Evolutionary conservation across 2,888 invertebrate species (phyloP).

Genomic region (Ernsta delagoae): DNA sequence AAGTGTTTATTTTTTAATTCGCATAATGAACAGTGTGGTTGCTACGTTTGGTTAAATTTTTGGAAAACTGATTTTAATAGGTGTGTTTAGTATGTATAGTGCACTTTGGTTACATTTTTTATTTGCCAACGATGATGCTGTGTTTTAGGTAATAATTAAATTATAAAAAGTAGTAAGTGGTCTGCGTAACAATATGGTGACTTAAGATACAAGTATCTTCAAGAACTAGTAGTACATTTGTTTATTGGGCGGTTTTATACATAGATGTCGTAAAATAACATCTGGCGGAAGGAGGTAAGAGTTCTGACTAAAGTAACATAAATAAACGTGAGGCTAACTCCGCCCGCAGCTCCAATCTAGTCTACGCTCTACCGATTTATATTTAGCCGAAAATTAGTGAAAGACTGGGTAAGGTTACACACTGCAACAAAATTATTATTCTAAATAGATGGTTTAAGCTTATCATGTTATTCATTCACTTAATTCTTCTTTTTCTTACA

Average conservation of each 20-base stretch:
- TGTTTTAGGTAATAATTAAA: neutral
- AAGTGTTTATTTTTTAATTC: conserved; percentile 44
- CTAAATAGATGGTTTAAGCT: no score
- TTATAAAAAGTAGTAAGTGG: neutral
- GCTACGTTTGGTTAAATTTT: conserved; percentile 15
- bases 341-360: conserved; percentile 53
- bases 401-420: conserved; percentile 34
- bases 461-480: no score
- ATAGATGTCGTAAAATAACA: conserved; percentile 78
- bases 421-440: neutral
- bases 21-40: conserved; percentile 45
- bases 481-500: no score
- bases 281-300: conserved; percentile 79
- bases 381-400: conserved; percentile 41
- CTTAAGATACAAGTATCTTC: neutral
- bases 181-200: neutral
- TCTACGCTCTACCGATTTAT: conserved; percentile 48
- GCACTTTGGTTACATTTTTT: neutral
- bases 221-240: no score
- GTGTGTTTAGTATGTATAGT: neutral
- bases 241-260: conserved; percentile 55
- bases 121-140: neutral
- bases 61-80: neutral
- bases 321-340: conserved; percentile 74
- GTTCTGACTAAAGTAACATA: conserved; percentile 79